Base-by-base conservation (phyloP, 1,140 invertebrate species). In the Heliconius congener region DNA sequence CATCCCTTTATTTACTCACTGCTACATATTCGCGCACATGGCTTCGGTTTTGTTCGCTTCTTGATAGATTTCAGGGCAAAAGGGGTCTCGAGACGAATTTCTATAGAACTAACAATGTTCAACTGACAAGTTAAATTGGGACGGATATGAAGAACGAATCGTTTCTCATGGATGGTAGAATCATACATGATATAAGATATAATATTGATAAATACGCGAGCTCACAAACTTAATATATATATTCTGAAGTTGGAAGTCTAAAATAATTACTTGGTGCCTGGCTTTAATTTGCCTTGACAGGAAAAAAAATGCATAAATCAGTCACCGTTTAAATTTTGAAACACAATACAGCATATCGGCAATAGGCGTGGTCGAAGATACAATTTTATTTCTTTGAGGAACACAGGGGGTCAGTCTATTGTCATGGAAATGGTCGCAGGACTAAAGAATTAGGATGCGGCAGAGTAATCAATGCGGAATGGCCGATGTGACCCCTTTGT, bases 1-100 rank as follows among this genome's bases (percentile, higher is more conserved):
- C 92, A 92, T 94, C 92, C 92, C 92, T 92, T 92, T 93, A 92
- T 93, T 93, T 92, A 92, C 86, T 88, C 84, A 83, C 86, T 86
- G 91, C 85, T 90, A 92, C 91, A 94, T 92, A 94, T 94, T 91
- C 90, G 92, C 92, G 86, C 87, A 90, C 84, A 80, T 75, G 85
- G 87, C 90, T 90, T 91, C 92, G 60, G 60, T 66, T 66, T 66
- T 66, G 87, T 92, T 87, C 85, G 84, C 50, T 79, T 46, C 74
- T 74, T 78, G 78, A 86, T 87, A 86, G 82, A 87, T 89, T 88
- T 85, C 86, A 85, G 84, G 60, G 86, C 87, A 90, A 91, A 37
- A 89, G 89, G 91, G 91, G 87, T 89, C 83, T 71, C 77, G 80
- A 85, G 83, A 82, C 78, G 84, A 80, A 84, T 84, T 84, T 84